These are phyloP conservation scores for Salvelinus fontinalis DNA, from an alignment of 2,113 vertebrate species.

Conservation along the genomic window DNA sequence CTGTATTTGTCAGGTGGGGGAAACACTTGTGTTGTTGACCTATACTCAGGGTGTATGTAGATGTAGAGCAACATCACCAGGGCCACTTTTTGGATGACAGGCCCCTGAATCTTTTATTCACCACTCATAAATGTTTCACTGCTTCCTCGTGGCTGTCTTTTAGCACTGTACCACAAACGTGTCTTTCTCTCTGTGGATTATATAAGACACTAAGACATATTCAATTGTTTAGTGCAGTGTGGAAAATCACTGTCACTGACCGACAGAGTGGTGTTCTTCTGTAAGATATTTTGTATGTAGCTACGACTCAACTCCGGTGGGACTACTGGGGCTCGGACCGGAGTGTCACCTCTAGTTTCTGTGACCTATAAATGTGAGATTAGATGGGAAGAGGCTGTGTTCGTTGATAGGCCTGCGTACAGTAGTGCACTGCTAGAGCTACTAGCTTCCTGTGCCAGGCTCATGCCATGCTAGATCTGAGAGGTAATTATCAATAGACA, in stretches of 20 bases:
- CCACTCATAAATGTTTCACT: slow-evolving; percentile 54
- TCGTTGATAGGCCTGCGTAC: not conserved
- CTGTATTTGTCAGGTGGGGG: no score
- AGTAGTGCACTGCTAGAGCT: no score
- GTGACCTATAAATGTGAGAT: not conserved
- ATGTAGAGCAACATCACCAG: slow-evolving; percentile 26
- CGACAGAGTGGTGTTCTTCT: not conserved
- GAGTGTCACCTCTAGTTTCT: not conserved
- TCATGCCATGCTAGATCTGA: no score
- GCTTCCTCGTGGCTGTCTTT: slow-evolving; percentile 16
- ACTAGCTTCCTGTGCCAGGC: no score
- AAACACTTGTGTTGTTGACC: slow-evolving; percentile 11
- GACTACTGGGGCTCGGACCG: no score
- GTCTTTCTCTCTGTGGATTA: not conserved
- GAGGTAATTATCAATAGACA: no score
- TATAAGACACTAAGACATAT: not conserved
- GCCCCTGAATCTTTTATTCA: slow-evolving; percentile 52
- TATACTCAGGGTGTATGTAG: slow-evolving; percentile 17
- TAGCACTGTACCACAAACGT: not conserved
- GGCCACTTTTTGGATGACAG: not conserved
- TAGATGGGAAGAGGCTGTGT: not conserved
- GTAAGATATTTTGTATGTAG: not conserved
- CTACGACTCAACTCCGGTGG: not conserved
- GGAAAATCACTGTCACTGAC: not conserved
- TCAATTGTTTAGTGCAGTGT: slow-evolving; percentile 2